Evolutionary conservation across 2,888 invertebrate genomes (phyloP).

Genomic region (Morpho helenor): DNA sequence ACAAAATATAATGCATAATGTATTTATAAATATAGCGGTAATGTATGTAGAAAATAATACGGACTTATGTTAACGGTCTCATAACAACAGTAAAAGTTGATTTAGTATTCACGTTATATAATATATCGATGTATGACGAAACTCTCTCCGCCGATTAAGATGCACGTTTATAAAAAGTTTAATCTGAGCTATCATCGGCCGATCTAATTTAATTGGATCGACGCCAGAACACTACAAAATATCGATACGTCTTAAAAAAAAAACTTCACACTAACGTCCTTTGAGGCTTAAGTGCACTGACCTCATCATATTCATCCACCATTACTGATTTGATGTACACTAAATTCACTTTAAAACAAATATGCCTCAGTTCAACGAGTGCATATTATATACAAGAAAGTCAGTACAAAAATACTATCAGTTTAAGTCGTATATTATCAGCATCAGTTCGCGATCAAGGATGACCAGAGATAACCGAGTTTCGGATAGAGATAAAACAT

Average conservation of each 20-base stretch:
- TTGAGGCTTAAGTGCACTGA: constrained; percentile 34
- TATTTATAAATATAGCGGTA: no score
- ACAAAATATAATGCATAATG: no score
- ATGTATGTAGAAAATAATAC: no score
- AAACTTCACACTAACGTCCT: constrained; percentile 5
- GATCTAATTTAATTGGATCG: constrained; percentile 29
- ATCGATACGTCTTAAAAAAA: constrained; percentile 18
- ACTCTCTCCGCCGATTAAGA: constrained; percentile 9
- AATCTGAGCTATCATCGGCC: constrained; percentile 22
- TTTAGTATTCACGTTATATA: constrained; percentile 12
- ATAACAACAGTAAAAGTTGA: constrained; percentile 1
- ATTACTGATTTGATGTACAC: constrained; percentile 28
- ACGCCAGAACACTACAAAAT: constrained; percentile 28
- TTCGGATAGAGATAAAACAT: constrained; percentile 31
- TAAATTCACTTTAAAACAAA: not conserved
- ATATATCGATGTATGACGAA: constrained; percentile 20
- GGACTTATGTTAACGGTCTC: no score
- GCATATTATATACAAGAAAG: not conserved
- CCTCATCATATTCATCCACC: constrained; percentile 42
- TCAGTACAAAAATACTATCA: constrained; percentile 14
- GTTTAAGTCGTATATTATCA: constrained; percentile 32
- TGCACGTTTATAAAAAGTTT: constrained; percentile 15
- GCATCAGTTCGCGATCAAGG: constrained; percentile 35
- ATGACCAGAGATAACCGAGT: constrained; percentile 38
- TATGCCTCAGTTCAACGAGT: no score